These are phyloP conservation scores for Pantherophis vulpinus DNA, from an alignment of 2,797 vertebrate genomes.

Conservation along the genomic window DNA sequence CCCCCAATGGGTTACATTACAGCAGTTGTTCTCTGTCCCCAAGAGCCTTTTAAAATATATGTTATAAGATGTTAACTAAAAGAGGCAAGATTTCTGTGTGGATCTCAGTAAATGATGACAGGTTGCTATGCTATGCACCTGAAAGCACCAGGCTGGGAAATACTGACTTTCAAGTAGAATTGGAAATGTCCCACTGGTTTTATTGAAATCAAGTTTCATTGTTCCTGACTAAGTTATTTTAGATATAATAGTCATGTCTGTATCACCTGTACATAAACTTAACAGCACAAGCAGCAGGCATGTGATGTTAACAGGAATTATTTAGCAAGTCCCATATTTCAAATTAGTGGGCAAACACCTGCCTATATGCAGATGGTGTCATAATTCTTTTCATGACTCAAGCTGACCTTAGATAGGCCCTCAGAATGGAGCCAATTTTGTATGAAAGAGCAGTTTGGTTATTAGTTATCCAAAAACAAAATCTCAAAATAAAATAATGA, in stretches of 20 bases:
- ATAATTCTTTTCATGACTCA: neutral
- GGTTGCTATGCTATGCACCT: neutral
- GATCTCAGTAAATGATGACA: slow-evolving; percentile 16
- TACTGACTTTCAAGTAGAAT: neutral
- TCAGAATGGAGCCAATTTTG: neutral
- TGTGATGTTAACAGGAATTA: neutral
- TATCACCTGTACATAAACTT: neutral
- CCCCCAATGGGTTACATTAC: slow-evolving; percentile 31
- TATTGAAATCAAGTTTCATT: neutral
- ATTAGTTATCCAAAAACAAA: neutral
- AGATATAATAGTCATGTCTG: neutral
- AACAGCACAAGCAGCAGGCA: neutral
- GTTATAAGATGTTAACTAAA: slow-evolving; percentile 37
- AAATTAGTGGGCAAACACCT: neutral
- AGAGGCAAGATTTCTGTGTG: slow-evolving; percentile 28
- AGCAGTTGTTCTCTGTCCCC: slow-evolving; percentile 1
- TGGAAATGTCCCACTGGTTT: neutral
- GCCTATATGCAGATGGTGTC: neutral
- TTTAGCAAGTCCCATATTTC: neutral
- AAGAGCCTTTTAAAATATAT: slow-evolving; percentile 32
- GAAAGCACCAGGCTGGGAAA: neutral
- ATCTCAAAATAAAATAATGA: neutral
- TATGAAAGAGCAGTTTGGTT: neutral
- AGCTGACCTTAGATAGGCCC: neutral
- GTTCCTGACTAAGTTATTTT: neutral